Evolutionary conservation across 2,113 vertebrate genomes (phyloP).

Genomic region (Beaufortia kweichowensis): DNA sequence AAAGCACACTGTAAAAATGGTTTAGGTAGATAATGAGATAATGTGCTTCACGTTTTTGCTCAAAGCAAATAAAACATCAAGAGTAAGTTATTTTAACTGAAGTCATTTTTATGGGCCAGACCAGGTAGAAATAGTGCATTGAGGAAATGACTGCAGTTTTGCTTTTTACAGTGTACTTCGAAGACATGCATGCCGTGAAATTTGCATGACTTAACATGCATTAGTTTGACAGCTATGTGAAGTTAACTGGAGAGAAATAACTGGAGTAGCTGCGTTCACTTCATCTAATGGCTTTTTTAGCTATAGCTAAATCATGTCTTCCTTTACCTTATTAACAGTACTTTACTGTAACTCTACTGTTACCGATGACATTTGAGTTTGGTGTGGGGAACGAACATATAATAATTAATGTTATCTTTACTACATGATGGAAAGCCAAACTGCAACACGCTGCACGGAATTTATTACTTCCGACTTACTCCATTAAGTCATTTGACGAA

Average conservation of each 20-base stretch:
- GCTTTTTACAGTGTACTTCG: not conserved
- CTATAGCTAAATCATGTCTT: conserved; percentile 33
- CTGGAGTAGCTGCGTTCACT: conserved; percentile 18
- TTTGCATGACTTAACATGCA: not conserved
- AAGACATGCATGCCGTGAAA: not conserved
- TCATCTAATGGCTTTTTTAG: conserved; percentile 36
- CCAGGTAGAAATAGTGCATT: not conserved
- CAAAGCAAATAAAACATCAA: no score
- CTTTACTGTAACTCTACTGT: not conserved
- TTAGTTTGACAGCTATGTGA: not conserved
- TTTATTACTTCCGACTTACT: no score
- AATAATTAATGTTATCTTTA: not conserved
- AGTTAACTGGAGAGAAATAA: conserved; percentile 14
- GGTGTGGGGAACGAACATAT: not conserved
- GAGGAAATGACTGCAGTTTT: not conserved
- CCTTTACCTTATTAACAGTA: conserved; percentile 6
- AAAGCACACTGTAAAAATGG: not conserved
- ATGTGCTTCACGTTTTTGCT: no score
- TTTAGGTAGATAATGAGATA: not conserved
- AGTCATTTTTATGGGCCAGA: not conserved
- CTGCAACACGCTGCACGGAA: no score
- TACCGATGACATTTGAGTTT: conserved; percentile 6
- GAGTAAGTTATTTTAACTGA: no score
- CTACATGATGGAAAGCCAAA: not conserved
- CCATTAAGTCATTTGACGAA: no score